Evolutionary conservation across 2,797 vertebrate species (phyloP), one percentile per base, ranked within the genome.

Genomic region (Pygocentrus nattereri): DNA sequence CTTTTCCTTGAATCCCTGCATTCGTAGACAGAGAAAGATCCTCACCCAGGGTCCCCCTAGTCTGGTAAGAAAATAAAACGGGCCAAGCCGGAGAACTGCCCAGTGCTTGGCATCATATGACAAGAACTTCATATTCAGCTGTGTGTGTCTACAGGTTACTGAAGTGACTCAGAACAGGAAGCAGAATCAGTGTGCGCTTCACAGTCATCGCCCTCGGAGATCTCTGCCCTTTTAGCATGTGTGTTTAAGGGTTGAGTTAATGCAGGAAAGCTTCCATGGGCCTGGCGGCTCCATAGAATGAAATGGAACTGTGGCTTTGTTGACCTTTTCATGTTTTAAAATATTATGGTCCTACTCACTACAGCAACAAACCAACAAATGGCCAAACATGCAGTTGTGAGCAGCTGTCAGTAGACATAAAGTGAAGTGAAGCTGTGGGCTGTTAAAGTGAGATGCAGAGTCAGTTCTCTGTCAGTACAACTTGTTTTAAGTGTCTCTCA

Each of bases 1-100:
- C 83, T 90, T 92, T 90, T 92, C 87, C 88, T 88, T 74, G 73
- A 84, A 83, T 76, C 85, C 90, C 78, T 88, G 88, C 85, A 86
- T 90, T 84, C 83, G 80, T 91, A 83, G 81, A 85, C 81, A 70
- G 85, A 88, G 88, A 87, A 87, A 84, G 87, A 93, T 93, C 91
- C 89, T 93, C 92, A 90, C 89, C 8, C 78, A 84, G 86, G 85
- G 88, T 92, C 91, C 88, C 90, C 78, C 74, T 88, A 90, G 91
- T 91, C 89, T 85, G 84, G 85, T 87, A 87, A 65, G 27, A 81
- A 91, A 93, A 93, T 93, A 90, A 92, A 91, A 89, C 84, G 85
- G 75, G 78, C 88, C 87, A 84, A 91, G 83, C 87, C 84, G 85
- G 83, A 86, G 79, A 1, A n/a, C 18, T 50, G 19, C 25, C 44